phyloP scores from a whole-genome alignment of 2,113 vertebrate species.

The Polypterus bichir region DNA sequence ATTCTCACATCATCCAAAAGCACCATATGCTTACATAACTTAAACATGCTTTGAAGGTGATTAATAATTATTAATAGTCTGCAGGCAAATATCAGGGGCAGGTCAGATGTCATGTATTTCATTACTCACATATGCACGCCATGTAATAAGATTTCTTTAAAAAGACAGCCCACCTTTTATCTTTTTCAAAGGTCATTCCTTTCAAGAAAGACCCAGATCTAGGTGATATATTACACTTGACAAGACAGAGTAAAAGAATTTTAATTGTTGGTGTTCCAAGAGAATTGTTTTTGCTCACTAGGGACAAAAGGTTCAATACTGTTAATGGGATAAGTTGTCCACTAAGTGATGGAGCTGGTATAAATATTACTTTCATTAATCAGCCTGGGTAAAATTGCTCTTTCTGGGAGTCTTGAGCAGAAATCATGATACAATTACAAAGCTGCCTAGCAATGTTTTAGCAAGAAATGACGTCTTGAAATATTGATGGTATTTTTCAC shows the following conservation, averaged over 20 bases:
- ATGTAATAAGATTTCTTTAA: slow-evolving; percentile 30
- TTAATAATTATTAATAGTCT: no score
- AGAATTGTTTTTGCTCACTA: slow-evolving; percentile 14
- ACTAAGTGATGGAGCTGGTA: slow-evolving; percentile 20
- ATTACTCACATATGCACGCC: slow-evolving; percentile 29
- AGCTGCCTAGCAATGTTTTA: not conserved
- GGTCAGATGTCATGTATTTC: not conserved
- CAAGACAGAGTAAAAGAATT: slow-evolving; percentile 27
- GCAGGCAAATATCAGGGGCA: not conserved
- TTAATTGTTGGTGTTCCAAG: slow-evolving; percentile 23
- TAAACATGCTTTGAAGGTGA: no score
- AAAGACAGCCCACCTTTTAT: slow-evolving; percentile 26
- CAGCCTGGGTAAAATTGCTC: slow-evolving; percentile 18
- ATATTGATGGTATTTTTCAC: not conserved
- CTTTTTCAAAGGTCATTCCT: slow-evolving; percentile 29
- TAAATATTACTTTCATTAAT: slow-evolving; percentile 25
- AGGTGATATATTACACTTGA: slow-evolving; percentile 32
- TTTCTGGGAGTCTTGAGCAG: slow-evolving; percentile 8
- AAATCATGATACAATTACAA: slow-evolving; percentile 5
- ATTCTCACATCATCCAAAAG: no score
- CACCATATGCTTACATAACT: no score
- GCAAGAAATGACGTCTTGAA: not conserved
- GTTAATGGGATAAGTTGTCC: slow-evolving; percentile 24
- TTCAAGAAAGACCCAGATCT: slow-evolving; percentile 21
- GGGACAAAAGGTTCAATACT: slow-evolving; percentile 17